Evolutionary conservation across 2,797 vertebrate species (phyloP), one percentile per base, ranked within the genome.

Genomic region (Pagetopsis macropterus): DNA sequence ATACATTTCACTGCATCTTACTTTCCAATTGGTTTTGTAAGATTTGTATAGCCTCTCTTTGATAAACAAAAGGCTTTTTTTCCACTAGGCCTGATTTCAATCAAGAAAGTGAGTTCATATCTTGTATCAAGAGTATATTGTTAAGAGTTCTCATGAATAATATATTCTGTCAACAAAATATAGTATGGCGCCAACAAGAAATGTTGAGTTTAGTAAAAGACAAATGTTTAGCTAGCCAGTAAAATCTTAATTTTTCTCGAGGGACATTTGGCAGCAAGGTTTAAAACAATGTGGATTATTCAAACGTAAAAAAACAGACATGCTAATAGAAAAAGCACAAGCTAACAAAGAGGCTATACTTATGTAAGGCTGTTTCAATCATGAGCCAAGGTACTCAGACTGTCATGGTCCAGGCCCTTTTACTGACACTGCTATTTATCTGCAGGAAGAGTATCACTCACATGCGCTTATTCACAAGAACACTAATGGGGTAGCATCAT

Each of bases 361-460:
- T 16, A 19, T 9, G 9, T 0, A 66, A 49, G 41, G 49, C 65
- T 71, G 27, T 27, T 74, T 69, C 15, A 66, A 60, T 70, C 62
- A 69, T 44, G n/a, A 82, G 60, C 40, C 61, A 66, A 72, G 75
- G 77, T 57, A 66, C 55, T 72, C 23, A 21, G 27, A 27, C 27
- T 27, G 27, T 27, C 27, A 27, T 27, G 27, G 27, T 27, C 27
- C 27, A 27, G 79, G 21, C 49, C 72, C 55, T 56, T 81, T 79
- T 64, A 72, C 75, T 72, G 81, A 83, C 76, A 58, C 65, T 49
- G 71, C 56, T 33, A 19, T 76, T 82, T 72, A 72, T 83, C 68
- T 78, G 56, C 65, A 72, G 61, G 54, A 16, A 75, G 61, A 76
- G 58, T 4, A 66, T 71, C 41, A 27, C 60, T 58, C n/a, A 33